These are phyloP conservation scores for Hydropsyche betteni DNA, from an alignment of 2,888 invertebrate genomes.

Conservation along the genomic window DNA sequence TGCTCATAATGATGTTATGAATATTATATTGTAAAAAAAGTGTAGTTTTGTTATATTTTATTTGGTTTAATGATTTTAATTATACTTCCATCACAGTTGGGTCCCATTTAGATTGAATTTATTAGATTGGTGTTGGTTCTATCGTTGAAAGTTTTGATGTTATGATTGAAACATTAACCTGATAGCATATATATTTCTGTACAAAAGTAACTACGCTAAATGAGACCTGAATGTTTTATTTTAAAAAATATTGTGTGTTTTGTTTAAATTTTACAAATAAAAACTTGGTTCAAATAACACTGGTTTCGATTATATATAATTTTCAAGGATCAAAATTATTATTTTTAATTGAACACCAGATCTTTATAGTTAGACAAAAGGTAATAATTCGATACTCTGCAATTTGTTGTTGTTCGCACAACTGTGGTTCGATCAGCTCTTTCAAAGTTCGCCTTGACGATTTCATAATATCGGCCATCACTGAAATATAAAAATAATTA, in stretches of 20 bases:
- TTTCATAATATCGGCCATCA: slow-evolving; percentile 99
- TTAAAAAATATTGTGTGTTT: background rate
- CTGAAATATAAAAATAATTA: slow-evolving; percentile 63
- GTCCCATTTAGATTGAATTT: no score
- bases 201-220: no score
- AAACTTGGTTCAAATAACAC: background rate
- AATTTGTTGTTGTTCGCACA: slow-evolving; percentile 96
- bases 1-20: slow-evolving; percentile 21
- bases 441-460: slow-evolving; percentile 99
- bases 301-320: background rate
- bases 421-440: slow-evolving; percentile 96
- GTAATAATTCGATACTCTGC: slow-evolving; percentile 93
- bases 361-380: slow-evolving; percentile 93
- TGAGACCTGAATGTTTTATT: no score
- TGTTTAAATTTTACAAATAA: slow-evolving; percentile 8
- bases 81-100: no score
- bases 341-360: slow-evolving; percentile 86
- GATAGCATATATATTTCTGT: no score
- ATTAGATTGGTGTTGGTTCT: no score
- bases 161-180: no score
- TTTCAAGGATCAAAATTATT: background rate
- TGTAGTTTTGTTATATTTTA: no score
- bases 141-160: no score
- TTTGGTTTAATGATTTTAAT: no score
- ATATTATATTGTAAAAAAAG: background rate